phyloP scores from a whole-genome alignment of 2,888 invertebrate genomes.

The Cheilosia urbana region DNA sequence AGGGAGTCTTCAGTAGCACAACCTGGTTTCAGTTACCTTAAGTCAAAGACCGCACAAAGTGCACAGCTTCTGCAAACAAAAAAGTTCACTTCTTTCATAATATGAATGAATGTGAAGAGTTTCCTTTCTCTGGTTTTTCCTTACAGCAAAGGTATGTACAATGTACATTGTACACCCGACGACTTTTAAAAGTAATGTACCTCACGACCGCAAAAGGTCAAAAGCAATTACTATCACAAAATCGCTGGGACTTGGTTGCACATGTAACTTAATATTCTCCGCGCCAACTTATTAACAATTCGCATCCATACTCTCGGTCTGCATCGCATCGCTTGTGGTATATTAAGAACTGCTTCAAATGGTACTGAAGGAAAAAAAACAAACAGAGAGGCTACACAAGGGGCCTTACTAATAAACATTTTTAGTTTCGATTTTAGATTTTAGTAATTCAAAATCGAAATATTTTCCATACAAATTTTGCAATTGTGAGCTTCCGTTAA shows the following conservation, averaged over 20 bases:
- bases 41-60: background rate
- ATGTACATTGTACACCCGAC: background rate
- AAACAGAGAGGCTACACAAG: background rate
- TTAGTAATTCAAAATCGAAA: too few relatives aligned
- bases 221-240: constrained; percentile 43
- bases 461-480: too few relatives aligned
- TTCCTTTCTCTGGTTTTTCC: background rate
- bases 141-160: background rate
- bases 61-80: background rate
- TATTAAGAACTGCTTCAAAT: constrained; percentile 1
- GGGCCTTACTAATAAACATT: too few relatives aligned
- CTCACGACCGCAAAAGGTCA: constrained; percentile 49
- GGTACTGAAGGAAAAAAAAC: background rate
- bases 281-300: constrained; percentile 34
- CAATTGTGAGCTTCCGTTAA: too few relatives aligned
- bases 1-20: too few relatives aligned
- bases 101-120: constrained; percentile 1
- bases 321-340: constrained; percentile 8
- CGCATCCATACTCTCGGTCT: constrained; percentile 34
- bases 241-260: constrained; percentile 16
- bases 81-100: background rate
- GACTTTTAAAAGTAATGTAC: constrained; percentile 8
- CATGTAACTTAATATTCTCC: constrained; percentile 40
- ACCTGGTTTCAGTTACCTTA: background rate
- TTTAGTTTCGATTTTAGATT: too few relatives aligned